Base-by-base conservation (phyloP, 2,888 invertebrate species). In the Blomia tropicalis region DNA sequence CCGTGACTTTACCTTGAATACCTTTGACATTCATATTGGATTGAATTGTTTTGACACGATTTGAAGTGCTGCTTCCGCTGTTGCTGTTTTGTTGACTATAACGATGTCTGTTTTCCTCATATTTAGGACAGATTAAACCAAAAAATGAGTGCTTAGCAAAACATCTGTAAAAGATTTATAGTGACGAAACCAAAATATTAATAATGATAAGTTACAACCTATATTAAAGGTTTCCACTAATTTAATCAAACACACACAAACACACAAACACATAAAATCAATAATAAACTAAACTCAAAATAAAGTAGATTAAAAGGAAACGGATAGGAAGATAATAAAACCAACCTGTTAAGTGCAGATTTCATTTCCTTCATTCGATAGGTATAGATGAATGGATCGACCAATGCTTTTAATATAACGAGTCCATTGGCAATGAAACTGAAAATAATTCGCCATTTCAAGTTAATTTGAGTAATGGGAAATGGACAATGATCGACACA, bases 351-450 rank as follows among this genome's bases (percentile, higher is more conserved):
- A 14, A 62, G 22, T 1, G 73, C 72, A 30, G 70, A 70, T 41
- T 71, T 78, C 61, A 83, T 81, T 69, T 83, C 82, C 62, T 79
- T 77, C 78, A 83, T 81, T 60, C 82, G 73, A 4, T 79, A 78
- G 7, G 81, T 80, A 70, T 83, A 83, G 60, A 83, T 81, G 66
- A 82, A 79, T 0, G 82, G 81, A 72, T 82, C 81, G 43, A 78
- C 75, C 60, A 82, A 72, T 31, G 81, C 79, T 70, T 82, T 82
- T 66, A 80, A 72, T 56, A 82, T 79, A 47, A 82, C 75, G 59
- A 82, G 75, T 19, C 76, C 73, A 70, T 81, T 81, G 59, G 74
- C 72, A 27, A 73, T 67, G 59, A 73, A 71, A 66, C 66, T 64
- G 32, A 67, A 63, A 1, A 66, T 54, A 2, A 69, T 62, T 3